Base-by-base conservation (phyloP, 2,113 vertebrate species). In the Cyprinodon brontotheroides region DNA sequence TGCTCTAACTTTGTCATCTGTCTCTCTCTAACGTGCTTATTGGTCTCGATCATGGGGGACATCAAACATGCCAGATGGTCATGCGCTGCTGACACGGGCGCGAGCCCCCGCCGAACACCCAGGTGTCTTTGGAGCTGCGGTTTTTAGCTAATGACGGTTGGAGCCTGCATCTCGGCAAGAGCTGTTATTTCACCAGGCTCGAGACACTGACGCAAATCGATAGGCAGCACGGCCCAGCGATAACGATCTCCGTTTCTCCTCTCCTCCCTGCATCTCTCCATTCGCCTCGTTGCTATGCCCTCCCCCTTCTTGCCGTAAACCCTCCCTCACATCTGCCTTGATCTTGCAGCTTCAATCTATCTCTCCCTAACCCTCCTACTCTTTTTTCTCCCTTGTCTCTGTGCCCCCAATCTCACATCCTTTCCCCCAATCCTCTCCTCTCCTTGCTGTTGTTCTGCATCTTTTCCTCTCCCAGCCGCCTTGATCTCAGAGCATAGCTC, bases 201-300 rank as follows among this genome's bases (percentile, higher is more conserved):
- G 71, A 87, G 86, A 88, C 84, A 43, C 82, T 81, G 83, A 89
- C 67, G 74, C 86, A 85, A 89, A 92, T 92, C 91, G 81, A 91
- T 91, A 88, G 87, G 83, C 89, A 81, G 81, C 87, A 74, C 84
- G 60, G 85, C 87, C 83, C 73, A n/a, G 22, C 73, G 78, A 87
- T 92, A 92, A 92, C 88, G 81, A 91, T 90, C 91, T 87, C 79
- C 75, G 69, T 78, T 81, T 81, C 83, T 79, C 81, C 83, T 67
- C 86, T 87, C 80, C 86, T 81, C 82, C 77, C 80, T 75, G 75
- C 84, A 53, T 85, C 81, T 76, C 77, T 80, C 78, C 79, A 84
- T 80, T 80, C 79, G 74, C 80, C 75, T 84, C 72, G 11, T 60
- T 60, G 43, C 81, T 81, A 72, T 50, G 72, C 81, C 82, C 53